Base-by-base conservation (phyloP, 2,797 vertebrate species). In the Molossus alvarezi region DNA sequence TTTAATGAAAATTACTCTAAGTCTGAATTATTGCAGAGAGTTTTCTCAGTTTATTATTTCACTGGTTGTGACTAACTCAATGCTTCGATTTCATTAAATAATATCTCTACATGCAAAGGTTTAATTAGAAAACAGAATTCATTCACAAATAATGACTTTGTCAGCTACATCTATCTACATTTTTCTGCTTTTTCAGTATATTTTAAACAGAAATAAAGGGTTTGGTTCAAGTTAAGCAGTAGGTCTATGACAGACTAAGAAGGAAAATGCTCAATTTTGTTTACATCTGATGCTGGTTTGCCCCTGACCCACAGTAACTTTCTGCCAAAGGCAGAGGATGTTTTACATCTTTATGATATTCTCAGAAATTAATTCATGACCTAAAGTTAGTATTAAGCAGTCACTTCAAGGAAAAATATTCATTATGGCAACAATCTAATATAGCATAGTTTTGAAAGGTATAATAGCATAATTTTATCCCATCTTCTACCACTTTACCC, bases 81-180 rank as follows among this genome's bases (percentile, higher is more conserved):
- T 72, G 25, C 82, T 94, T 95, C 48, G 33, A 79, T 90, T 82
- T 67, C 48, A 93, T 85, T 93, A 95, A 94, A 57, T 58, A 93
- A 88, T 64, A 86, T 75, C 65, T 84, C 53, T 83, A 12, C 64
- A 18, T 58, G n/a, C 2, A 86, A 89, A 94, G 79, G 64, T 85
- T 88, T 65, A 65, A 62, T 86, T 79, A 83, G 45, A 89, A 79
- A 81, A 76, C 23, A 90, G 29, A 95, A 86, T 62, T 89, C 21
- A 48, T 21, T 80, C 60, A 88, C 6, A 89, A 90, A 60, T n/a
- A 84, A 84, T 41, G 33, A 83, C 29, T 72, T 60, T 73, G 17
- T 80, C 41, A 80, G 7, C 33, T 79, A n/a, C 71, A 1, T 67
- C 51, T 62, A 51, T 67, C 33, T 67, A 62, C 58, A 83, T 72